Evolutionary conservation across 2,797 vertebrate species (phyloP), one percentile per base, ranked within the genome.

Genomic region (Xiphorhynchus erythropygius): DNA sequence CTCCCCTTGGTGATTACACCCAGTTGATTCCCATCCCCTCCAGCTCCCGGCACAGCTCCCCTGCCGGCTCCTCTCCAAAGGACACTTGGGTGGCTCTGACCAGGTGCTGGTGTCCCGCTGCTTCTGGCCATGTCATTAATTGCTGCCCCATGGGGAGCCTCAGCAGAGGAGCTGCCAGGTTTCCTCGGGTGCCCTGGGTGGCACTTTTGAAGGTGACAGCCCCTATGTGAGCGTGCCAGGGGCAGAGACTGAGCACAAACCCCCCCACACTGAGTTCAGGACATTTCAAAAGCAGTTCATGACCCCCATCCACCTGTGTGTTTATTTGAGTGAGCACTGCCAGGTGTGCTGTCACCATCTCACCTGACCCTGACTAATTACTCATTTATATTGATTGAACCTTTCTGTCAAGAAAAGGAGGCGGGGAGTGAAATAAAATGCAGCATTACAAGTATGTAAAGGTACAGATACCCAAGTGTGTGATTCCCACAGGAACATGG

Each of bases 331-430:
- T 19, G 65, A 89, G 64, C 18, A 2, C 39, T 83, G 55, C 68
- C 59, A 85, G 46, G 68, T 47, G 81, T 14, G 10, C 91, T 52
- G 68, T 47, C 13, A 5, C 87, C 13, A 6, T 59, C 71, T 75
- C 76, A 64, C 62, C 69, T 68, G 49, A 50, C 90, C 79, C 53
- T 42, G 57, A 71, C 70, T 81, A 76, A 74, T 93, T 75, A 81
- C 59, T 87, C 57, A 18, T 65, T 82, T 69, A 56, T 76, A 74
- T 47, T 53, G 41, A 57, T 67, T 23, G 1, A 67, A 18, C 69
- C 33, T 47, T 77, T 73, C 92, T 71, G 77, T 59, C 46, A 64
- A 39, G 65, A 55, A 84, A 52, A 56, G 12, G 30, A 56, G 7
- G 7, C 28, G 6, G 11, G 12, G 19, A 77, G 39, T 4, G 21